Evolutionary conservation across 1,140 invertebrate species (phyloP), one percentile per base, ranked within the genome.

Genomic region (Helicorthomorpha holstii): DNA sequence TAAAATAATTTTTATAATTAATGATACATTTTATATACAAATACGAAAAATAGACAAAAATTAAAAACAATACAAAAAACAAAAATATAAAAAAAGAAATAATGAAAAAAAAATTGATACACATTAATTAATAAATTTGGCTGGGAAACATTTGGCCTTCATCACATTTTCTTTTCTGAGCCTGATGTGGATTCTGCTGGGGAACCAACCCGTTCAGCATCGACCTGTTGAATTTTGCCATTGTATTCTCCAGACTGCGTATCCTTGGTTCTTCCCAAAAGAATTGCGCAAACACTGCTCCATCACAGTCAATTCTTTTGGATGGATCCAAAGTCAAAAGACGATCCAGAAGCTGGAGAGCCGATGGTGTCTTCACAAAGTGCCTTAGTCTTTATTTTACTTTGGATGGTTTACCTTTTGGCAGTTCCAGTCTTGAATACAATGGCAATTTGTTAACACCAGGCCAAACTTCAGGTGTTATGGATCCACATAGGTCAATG

Each of bases 201-300:
- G 88, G 89, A 0, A 90, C 88, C 45, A 94, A 68, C 64, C 87
- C 95, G 66, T 96, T 91, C 63, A 96, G 96, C 90, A 95, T 96
- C 64, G 87, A 93, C 59, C 90, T 88, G 0, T 80, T 82, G 63
- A 94, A 88, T 60, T 92, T 85, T 0, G 86, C 86, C 45, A 97
- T 68, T 89, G 95, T 95, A 70, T 85, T 87, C 26, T 78, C 83
- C 1, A 96, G 69, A 63, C 94, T 89, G 62, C 80, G 82, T 0
- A 92, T 91, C 81, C 93, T 85, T 26, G 95, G 94, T 65, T 95
- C 91, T 1, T 81, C 88, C 89, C 91, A 98, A 66, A 98, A 98
- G 66, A 98, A 98, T 62, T 96, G 91, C 60, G 98, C 92, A 72
- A 96, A 94, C 1, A 98, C 64, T 0, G 93, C 93, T 1, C 82